These are phyloP conservation scores for Vesta saturnalis DNA, from an alignment of 2,888 invertebrate genomes.

Conservation along the genomic window DNA sequence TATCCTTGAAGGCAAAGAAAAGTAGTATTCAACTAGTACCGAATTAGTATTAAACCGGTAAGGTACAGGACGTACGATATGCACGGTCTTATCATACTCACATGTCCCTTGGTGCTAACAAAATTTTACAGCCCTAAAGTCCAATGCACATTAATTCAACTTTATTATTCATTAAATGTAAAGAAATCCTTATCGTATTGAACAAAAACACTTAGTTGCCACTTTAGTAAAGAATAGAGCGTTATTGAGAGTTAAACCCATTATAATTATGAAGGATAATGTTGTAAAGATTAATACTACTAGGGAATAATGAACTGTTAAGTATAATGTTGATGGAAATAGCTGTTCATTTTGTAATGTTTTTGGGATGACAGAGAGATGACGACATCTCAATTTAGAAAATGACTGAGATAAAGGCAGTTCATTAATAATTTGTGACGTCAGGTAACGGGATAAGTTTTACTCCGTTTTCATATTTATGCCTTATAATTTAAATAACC, in stretches of 20 bases:
- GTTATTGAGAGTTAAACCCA: neutral
- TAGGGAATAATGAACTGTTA: constrained; percentile 52
- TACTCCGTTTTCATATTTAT: constrained; percentile 43
- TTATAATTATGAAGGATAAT: constrained; percentile 37
- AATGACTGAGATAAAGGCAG: constrained; percentile 52
- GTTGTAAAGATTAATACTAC: constrained; percentile 51
- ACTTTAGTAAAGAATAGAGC: neutral
- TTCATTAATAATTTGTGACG: constrained; percentile 53
- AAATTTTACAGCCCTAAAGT: too few relatives aligned
- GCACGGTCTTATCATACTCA: too few relatives aligned
- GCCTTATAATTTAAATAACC: constrained; percentile 41
- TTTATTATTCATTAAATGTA: too few relatives aligned
- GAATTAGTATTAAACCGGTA: too few relatives aligned
- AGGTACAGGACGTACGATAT: too few relatives aligned
- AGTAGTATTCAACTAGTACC: too few relatives aligned
- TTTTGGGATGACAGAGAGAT: constrained; percentile 48
- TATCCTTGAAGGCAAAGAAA: too few relatives aligned
- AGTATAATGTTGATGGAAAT: constrained; percentile 53
- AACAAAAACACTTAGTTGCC: too few relatives aligned
- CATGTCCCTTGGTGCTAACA: too few relatives aligned
- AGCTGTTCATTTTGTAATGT: constrained; percentile 51
- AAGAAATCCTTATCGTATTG: neutral
- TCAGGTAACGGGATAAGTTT: constrained; percentile 48
- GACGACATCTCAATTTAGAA: constrained; percentile 54
- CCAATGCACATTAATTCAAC: too few relatives aligned